Base-by-base conservation (phyloP, 1,140 invertebrate species). In the Drosophila simulans region DNA sequence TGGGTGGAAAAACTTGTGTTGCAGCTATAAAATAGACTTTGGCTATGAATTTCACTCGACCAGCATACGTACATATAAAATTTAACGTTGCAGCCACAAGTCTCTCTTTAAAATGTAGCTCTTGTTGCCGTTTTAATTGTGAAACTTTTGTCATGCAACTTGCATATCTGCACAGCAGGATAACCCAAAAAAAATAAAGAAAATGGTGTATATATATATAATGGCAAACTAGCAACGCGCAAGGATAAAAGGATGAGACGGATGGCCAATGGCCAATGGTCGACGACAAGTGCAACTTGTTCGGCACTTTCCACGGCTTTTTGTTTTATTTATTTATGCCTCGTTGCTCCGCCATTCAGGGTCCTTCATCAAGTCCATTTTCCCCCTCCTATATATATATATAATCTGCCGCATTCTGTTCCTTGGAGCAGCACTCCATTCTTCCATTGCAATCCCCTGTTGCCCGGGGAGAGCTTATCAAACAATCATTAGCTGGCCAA, bases 401-500 rank as follows among this genome's bases (percentile, higher is more conserved):
- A 73, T 49, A 72, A 45, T 49, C 40, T 17, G 25, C 64, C 51
- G 17, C 58, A 62, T 45, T 64, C 37, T 43, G 42, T 20, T 31
- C 34, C 34, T 45, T 60, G 1, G 13, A 22, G 17, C n/a, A 10
- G 17, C 31, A 20, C 62, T 63, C 35, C 63, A 11, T 66, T 49
- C 15, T 5, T 25, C 37, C 60, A 25, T 22, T 43, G 39, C 60
- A 17, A 25, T 43, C 15, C 20, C 34, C 20, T 46, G 27, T 25
- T 48, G 27, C n/a, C 0, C 0, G 8, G 34, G 49, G 15, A 8
- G 51, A 56, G 64, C 68, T 71, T 71, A 88, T 88, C 76, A 89
- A 88, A 89, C 80, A 89, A 88, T 88, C 83, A 88, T 88, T 89
- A 88, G 83, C 70, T 66, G 35, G 60, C 10, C 63, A 60, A 70